Conservation (phyloP, 2,113 vertebrate genomes). For the Ornithorhynchus anatinus region DNA sequence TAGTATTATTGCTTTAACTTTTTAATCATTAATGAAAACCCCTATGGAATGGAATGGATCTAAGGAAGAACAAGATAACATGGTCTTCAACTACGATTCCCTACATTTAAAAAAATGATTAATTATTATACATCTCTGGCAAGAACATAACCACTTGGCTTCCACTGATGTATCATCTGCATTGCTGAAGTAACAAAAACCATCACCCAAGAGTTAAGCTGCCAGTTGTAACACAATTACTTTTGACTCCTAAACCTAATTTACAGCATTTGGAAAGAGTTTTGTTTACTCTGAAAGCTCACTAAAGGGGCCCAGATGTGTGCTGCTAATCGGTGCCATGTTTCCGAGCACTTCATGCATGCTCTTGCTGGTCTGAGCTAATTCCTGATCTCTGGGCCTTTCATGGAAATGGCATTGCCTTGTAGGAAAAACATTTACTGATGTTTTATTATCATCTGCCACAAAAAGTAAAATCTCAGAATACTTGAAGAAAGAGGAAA, state of each 20-base stretch:
- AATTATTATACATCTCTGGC: too few species aligned
- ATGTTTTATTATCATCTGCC: neutral
- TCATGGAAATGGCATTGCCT: neutral
- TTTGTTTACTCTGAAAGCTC: neutral
- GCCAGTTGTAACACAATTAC: conserved; percentile 3
- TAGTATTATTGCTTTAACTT: too few species aligned
- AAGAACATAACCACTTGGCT: too few species aligned
- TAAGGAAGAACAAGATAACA: too few species aligned
- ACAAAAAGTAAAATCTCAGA: neutral
- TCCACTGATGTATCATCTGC: too few species aligned
- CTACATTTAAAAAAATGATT: too few species aligned
- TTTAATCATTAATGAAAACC: too few species aligned
- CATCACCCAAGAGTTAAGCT: neutral
- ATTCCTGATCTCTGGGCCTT: neutral
- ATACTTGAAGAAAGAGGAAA: neutral
- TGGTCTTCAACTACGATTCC: too few species aligned
- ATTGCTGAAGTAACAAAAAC: too few species aligned
- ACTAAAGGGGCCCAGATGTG: neutral
- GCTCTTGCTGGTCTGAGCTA: neutral
- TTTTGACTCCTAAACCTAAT: conserved; percentile 1
- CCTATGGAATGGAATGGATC: too few species aligned
- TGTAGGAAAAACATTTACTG: neutral
- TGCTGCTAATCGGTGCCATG: neutral
- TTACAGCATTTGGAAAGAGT: neutral
- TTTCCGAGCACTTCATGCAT: neutral